These are phyloP conservation scores for Tenualosa ilisha DNA, from an alignment of 2,797 vertebrate species.

Conservation along the genomic window DNA sequence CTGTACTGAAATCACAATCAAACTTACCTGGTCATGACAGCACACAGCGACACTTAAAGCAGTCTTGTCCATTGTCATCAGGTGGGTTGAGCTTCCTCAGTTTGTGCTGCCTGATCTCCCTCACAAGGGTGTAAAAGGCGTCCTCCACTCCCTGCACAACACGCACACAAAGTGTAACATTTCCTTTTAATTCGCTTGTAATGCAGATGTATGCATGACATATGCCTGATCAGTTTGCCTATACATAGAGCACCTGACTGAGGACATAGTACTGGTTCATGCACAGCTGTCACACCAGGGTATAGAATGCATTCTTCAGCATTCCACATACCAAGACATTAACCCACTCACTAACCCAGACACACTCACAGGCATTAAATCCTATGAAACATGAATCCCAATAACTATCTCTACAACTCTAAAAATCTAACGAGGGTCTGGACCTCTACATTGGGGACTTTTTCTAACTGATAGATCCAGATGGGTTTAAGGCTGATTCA, in stretches of 20 bases:
- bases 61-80: conserved; percentile 92
- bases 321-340: not conserved
- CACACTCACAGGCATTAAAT: not conserved
- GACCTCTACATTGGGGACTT: too few relatives aligned
- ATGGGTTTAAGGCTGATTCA: too few relatives aligned
- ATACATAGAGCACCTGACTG: not conserved
- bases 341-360: not conserved
- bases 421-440: not conserved
- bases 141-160: conserved; percentile 92
- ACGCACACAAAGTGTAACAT: conserved; percentile 33
- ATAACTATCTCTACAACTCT: not conserved
- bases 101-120: conserved; percentile 97
- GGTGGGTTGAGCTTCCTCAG: conserved; percentile 94
- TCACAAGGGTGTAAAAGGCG: conserved; percentile 96
- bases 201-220: too few relatives aligned
- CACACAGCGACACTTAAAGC: conserved; percentile 96
- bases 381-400: not conserved
- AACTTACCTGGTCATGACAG: conserved; percentile 84
- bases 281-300: not conserved
- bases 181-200: not conserved
- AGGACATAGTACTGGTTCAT: not conserved
- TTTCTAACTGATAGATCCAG: too few relatives aligned
- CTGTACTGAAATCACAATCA: not conserved
- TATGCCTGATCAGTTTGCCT: not conserved
- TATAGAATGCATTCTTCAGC: not conserved